Percentiles rank a stretch among this genome's conserved stretches.
phyloP scores from a whole-genome alignment of 2,113 vertebrate species.

The Nanorana parkeri region DNA sequence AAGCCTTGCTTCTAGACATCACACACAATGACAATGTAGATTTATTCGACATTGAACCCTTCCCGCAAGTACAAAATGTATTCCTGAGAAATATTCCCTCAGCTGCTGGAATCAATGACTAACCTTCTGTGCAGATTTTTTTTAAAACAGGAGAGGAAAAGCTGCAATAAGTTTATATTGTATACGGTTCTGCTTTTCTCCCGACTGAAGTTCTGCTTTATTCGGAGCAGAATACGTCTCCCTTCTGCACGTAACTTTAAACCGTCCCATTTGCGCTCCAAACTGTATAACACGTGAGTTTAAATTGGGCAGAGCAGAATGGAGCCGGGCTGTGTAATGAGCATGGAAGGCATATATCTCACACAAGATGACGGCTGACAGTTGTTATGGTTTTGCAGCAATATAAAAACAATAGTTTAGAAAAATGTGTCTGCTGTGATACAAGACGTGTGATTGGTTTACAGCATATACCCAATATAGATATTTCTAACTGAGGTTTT shows the following conservation, averaged over 20 bases:
- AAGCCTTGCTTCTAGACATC: too few species aligned
- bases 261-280: too few species aligned
- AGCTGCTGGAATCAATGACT: too few species aligned
- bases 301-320: background rate
- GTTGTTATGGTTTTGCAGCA: conserved; percentile 50
- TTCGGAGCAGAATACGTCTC: background rate
- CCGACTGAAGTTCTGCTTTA: background rate
- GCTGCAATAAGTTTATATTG: too few species aligned
- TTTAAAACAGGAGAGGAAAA: too few species aligned
- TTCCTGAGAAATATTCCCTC: too few species aligned
- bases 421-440: conserved; percentile 42
- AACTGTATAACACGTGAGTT: background rate
- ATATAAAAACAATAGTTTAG: conserved; percentile 53
- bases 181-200: too few species aligned
- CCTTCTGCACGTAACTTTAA: background rate
- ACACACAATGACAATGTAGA: too few species aligned
- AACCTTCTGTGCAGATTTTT: too few species aligned
- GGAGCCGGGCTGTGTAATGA: background rate
- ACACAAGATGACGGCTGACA: conserved; percentile 37
- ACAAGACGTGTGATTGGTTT: conserved; percentile 14
- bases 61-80: too few species aligned
- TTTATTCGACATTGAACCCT: too few species aligned
- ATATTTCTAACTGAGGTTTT: too few species aligned
- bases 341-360: conserved; percentile 32
- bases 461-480: background rate